Conservation (phyloP, 2,797 vertebrate genomes). For the Huso huso region DNA sequence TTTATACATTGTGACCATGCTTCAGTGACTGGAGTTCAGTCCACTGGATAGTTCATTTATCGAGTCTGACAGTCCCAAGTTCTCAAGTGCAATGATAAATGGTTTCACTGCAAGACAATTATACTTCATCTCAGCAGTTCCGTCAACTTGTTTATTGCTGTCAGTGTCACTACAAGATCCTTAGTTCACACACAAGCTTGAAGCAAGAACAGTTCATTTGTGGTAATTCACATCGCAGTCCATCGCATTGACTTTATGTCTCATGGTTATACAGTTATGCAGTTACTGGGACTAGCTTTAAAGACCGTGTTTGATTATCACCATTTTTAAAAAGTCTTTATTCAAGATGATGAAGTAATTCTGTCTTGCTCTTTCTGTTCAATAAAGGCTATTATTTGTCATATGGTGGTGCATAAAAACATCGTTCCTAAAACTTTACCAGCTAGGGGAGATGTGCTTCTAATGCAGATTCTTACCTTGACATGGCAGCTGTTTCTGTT, state of each 20-base stretch:
- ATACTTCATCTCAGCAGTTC: slow-evolving; percentile 10
- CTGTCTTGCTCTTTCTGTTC: not conserved
- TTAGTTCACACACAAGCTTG: not conserved
- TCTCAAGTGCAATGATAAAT: slow-evolving; percentile 15
- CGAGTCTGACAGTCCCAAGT: slow-evolving; percentile 11
- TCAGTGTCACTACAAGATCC: not conserved
- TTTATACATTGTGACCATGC: not conserved
- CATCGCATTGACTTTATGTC: not conserved
- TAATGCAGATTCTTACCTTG: too few species aligned
- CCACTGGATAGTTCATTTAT: slow-evolving; percentile 13
- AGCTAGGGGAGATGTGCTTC: too few species aligned
- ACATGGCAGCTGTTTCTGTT: too few species aligned
- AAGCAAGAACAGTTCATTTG: slow-evolving; percentile 5
- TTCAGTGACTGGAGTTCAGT: slow-evolving; percentile 5
- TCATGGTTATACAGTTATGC: slow-evolving; percentile 6
- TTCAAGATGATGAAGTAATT: not conserved
- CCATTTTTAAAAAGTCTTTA: not conserved
- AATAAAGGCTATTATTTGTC: not conserved
- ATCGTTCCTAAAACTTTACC: not conserved
- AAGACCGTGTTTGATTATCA: not conserved
- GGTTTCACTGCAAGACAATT: slow-evolving; percentile 14
- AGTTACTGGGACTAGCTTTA: not conserved
- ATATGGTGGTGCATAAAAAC: not conserved
- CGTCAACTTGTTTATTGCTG: slow-evolving; percentile 7
- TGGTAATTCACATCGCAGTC: not conserved